Evolutionary conservation across 1,140 invertebrate species (phyloP), one percentile per base, ranked within the genome.

Genomic region (Phthorimaea operculella): DNA sequence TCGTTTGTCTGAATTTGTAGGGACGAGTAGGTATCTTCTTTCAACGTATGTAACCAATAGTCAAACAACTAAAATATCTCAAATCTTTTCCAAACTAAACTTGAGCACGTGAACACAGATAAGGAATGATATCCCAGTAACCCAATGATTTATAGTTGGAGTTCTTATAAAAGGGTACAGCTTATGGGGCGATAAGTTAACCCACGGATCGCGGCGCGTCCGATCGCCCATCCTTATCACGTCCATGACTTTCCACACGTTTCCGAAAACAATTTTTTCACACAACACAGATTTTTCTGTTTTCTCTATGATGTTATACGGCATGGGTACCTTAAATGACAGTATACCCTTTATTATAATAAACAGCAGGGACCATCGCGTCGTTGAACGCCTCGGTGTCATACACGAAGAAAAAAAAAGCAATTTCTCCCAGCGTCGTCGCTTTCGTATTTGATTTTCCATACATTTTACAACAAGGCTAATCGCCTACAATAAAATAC

Each of bases 131-230:
- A 47, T 47, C 15, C 44, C 21, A 28, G 2, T 28, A 15, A 47
- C 44, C n/a, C 44, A 9, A 47, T 47, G 44, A 47, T 47, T 47
- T 47, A 47, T 47, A 4, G 16, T 3, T 11, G 15, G 15, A 47
- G 44, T 47, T 17, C 44, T 17, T 28, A 51, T 50, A 55, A 47
- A 47, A 47, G 44, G 44, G 44, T 47, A 47, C 11, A 47, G 44
- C 44, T 47, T 15, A 47, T 39, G n/a, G 44, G 8, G 3, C 44
- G 44, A 47, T 47, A 47, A 47, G 44, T 47, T 47, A 47, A 17
- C 44, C 8, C 15, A 16, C 14, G 44, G 44, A 47, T 47, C 44
- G 44, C 15, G 44, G 21, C 6, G 6, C 21, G 21, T 2, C 21
- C 21, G 21, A 47, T 16, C 44, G 15, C 11, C 44, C 44, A 16